Conservation (phyloP, 2,888 invertebrate species). For the Cinara cedri region DNA sequence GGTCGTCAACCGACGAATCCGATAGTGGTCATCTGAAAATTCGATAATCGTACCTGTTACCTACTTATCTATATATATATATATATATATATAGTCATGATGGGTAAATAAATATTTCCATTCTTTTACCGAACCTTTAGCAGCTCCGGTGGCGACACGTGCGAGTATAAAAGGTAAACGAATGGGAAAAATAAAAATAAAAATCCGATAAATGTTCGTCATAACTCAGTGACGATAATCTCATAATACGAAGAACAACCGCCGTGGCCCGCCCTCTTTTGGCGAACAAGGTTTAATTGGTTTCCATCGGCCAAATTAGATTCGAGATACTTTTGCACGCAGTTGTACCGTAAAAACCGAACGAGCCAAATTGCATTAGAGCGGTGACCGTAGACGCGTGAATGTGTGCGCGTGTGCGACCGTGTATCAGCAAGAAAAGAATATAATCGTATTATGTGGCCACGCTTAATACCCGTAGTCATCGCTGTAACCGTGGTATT, state of each 20-base stretch:
- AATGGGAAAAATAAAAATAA: not conserved
- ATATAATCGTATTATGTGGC: not conserved
- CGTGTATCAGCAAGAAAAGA: not conserved
- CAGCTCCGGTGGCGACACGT: too few species aligned
- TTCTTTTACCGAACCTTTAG: too few species aligned
- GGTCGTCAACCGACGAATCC: too few species aligned
- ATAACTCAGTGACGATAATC: not conserved
- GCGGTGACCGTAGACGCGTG: not conserved
- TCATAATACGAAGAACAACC: not conserved
- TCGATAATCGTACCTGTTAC: too few species aligned
- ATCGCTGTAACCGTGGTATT: too few species aligned
- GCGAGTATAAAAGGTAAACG: too few species aligned
- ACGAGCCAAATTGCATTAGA: conserved; percentile 13
- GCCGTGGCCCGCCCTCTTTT: too few species aligned
- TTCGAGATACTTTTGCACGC: conserved; percentile 29
- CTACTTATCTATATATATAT: too few species aligned
- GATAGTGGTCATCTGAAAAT: too few species aligned
- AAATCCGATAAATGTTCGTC: not conserved
- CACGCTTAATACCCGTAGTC: too few species aligned
- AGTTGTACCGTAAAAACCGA: conserved; percentile 8
- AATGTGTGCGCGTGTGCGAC: not conserved
- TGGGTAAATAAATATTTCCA: too few species aligned
- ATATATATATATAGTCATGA: too few species aligned
- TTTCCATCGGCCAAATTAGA: conserved; percentile 40
- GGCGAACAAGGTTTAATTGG: conserved; percentile 29